Evolutionary conservation across 2,113 vertebrate genomes (phyloP).

Genomic region (Scortum barcoo): DNA sequence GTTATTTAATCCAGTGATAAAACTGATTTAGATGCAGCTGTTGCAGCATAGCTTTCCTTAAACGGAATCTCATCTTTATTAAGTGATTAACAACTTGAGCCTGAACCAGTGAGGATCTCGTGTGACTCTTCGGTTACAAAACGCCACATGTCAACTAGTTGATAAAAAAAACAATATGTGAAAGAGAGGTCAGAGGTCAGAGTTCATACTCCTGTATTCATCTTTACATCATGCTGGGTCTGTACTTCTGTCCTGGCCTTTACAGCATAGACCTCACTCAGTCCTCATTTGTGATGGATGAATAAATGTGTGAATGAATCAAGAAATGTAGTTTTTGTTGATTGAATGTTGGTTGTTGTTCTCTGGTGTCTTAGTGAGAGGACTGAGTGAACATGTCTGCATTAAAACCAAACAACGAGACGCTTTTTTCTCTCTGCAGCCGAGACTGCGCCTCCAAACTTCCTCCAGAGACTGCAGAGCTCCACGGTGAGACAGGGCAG

Average conservation of each 20-base stretch:
- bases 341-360: background rate
- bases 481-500: conserved; percentile 94
- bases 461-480: conserved; percentile 96
- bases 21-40: conserved; percentile 62
- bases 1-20: conserved; percentile 51
- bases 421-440: conserved; percentile 72
- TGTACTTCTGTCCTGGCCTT: too few species aligned
- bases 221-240: too few species aligned
- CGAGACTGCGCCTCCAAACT: conserved; percentile 94
- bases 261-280: too few species aligned
- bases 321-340: background rate
- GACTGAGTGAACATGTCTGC: background rate
- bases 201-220: background rate
- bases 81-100: background rate
- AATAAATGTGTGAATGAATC: too few species aligned
- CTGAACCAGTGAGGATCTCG: background rate
- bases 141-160: background rate
- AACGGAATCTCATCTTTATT: conserved; percentile 6
- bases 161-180: background rate
- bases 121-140: background rate
- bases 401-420: background rate
- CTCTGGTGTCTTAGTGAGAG: background rate
- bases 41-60: conserved; percentile 58
- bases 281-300: too few species aligned
- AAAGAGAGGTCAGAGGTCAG: background rate